Evolutionary conservation across 1,140 invertebrate species (phyloP).

Genomic region (Laupala kohalensis): DNA sequence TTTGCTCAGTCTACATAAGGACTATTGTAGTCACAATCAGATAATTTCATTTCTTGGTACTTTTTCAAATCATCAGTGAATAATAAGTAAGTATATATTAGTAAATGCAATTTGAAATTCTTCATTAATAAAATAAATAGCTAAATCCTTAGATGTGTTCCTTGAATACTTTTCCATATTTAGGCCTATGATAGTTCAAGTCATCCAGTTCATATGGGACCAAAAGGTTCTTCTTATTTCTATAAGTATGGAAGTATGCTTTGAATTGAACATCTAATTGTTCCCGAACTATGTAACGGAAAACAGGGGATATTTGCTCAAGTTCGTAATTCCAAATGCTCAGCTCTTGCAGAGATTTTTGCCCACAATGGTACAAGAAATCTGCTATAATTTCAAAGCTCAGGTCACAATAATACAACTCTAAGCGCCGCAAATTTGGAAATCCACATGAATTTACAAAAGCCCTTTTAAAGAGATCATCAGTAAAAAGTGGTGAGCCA

Average conservation of each 20-base stretch:
- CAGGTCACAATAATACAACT: slow-evolving; percentile 16
- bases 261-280: slow-evolving; percentile 15
- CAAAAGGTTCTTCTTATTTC: slow-evolving; percentile 14
- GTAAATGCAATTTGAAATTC: too few relatives aligned
- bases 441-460: slow-evolving; percentile 12
- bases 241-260: slow-evolving; percentile 14
- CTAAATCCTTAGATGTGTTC: too few relatives aligned
- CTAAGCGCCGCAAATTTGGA: slow-evolving; percentile 10
- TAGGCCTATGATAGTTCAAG: too few relatives aligned
- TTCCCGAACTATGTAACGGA: slow-evolving; percentile 13
- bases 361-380: slow-evolving; percentile 11
- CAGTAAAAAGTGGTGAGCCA: slow-evolving; percentile 12
- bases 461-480: slow-evolving; percentile 9
- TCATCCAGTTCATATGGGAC: slow-evolving; percentile 14
- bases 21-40: too few relatives aligned
- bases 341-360: slow-evolving; percentile 12
- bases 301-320: slow-evolving; percentile 14
- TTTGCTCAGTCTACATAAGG: too few relatives aligned
- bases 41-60: too few relatives aligned
- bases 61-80: too few relatives aligned
- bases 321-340: slow-evolving; percentile 13
- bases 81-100: too few relatives aligned
- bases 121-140: too few relatives aligned
- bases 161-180: too few relatives aligned
- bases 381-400: slow-evolving; percentile 9